These are phyloP conservation scores for Pipistrellus pipistrellus DNA, from an alignment of 2,797 vertebrate species.

Conservation along the genomic window DNA sequence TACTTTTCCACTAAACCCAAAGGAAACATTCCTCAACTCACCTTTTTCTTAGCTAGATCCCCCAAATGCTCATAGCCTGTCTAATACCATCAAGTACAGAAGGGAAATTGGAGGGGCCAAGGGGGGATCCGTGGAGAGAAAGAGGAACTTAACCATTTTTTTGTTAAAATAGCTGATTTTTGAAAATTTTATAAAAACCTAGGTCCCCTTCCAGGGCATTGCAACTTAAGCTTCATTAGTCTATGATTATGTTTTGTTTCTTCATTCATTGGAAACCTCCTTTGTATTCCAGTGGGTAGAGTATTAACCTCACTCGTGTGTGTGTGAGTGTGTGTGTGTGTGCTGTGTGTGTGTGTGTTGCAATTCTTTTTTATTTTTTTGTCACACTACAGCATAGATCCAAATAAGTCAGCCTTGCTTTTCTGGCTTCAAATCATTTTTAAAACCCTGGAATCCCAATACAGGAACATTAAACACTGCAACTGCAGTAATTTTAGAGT, in stretches of 20 bases:
- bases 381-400: not conserved
- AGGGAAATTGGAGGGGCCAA: not conserved
- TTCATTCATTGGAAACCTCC: conserved; percentile 9
- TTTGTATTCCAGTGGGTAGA: not conserved
- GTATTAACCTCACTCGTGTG: not conserved
- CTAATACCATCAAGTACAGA: not conserved
- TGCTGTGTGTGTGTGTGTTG: not conserved
- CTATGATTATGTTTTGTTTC: not conserved
- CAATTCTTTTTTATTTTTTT: conserved; percentile 27
- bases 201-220: not conserved
- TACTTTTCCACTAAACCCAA: not conserved
- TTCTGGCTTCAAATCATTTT: conserved; percentile 59
- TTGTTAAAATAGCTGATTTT: conserved; percentile 39
- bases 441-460: conserved; percentile 69
- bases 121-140: not conserved
- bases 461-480: conserved; percentile 71
- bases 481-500: conserved; percentile 78
- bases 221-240: conserved; percentile 29
- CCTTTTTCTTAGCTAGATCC: not conserved
- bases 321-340: not conserved
- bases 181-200: conserved; percentile 30
- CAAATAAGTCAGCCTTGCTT: conserved; percentile 74
- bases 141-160: not conserved
- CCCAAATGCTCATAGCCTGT: not conserved
- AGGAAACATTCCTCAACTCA: not conserved